A percentile compares a stretch with the other conserved stretches of the same genome.
These are phyloP conservation scores for Sanderia malayensis DNA, from an alignment of 30 jellyfish, hydroid and myxozoan species.

Conservation along the genomic window DNA sequence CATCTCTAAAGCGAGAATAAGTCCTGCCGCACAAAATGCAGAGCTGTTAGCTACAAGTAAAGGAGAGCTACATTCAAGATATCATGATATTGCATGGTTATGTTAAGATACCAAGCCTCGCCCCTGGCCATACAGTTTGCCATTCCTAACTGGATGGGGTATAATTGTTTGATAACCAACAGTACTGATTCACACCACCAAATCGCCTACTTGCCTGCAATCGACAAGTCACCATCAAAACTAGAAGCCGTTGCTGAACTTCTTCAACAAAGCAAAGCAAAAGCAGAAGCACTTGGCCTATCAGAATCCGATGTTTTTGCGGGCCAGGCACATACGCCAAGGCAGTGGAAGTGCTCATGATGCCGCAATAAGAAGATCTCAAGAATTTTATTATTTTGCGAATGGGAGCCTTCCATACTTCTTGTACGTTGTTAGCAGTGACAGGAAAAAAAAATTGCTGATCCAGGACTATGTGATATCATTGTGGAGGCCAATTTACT, in stretches of 20 bases:
- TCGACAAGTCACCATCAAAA: constrained; percentile 41
- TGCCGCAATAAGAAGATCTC: constrained; percentile 33
- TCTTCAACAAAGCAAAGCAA: constrained; percentile 41
- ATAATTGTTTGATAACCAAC: background rate
- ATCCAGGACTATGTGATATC: constrained; percentile 65
- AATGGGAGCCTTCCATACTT: constrained; percentile 68
- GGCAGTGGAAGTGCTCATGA: constrained; percentile 56
- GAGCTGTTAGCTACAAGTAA: background rate
- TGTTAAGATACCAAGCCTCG: background rate
- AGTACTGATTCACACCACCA: background rate
- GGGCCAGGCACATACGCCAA: constrained; percentile 64
- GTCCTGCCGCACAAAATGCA: background rate
- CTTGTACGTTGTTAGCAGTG: constrained; percentile 40
- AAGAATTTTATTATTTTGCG: constrained; percentile 51
- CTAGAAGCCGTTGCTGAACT: constrained; percentile 46
- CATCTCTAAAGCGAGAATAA: background rate
- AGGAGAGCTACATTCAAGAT: background rate
- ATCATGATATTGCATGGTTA: background rate
- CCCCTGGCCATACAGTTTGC: background rate
- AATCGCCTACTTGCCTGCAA: constrained; percentile 25
- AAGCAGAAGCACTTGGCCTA: constrained; percentile 51
- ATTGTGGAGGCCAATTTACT: constrained; percentile 53
- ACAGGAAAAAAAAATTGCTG: constrained; percentile 46
- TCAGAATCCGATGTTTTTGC: constrained; percentile 41
- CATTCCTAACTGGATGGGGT: constrained; percentile 29